Evolutionary conservation across 2,797 vertebrate species (phyloP).

Genomic region (Pseudochromis fuscus): DNA sequence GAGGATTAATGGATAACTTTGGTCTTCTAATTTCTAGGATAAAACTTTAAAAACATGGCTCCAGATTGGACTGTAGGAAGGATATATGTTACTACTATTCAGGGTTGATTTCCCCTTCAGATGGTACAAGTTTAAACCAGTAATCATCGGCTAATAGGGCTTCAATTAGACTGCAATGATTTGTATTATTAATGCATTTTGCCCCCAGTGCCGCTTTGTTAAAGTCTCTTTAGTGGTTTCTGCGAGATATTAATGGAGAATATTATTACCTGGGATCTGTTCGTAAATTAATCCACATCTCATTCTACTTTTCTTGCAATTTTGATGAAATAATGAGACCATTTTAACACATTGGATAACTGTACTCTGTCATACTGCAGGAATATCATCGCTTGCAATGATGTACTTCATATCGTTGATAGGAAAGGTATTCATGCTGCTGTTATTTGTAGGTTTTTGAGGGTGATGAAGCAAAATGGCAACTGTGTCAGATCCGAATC

Average conservation of each 20-base stretch:
- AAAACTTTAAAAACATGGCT: not conserved
- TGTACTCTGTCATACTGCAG: not conserved
- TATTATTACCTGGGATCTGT: conserved; percentile 8
- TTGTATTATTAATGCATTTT: conserved; percentile 59
- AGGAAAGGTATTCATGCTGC: not conserved
- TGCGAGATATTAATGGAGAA: conserved; percentile 12
- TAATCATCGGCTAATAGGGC: conserved; percentile 23
- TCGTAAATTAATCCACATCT: conserved; percentile 36
- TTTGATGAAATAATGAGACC: not conserved
- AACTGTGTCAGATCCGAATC: too few species aligned
- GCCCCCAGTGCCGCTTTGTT: conserved; percentile 26
- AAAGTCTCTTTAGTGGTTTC: conserved; percentile 35
- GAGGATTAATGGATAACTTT: conserved; percentile 28
- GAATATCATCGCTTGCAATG: too few species aligned
- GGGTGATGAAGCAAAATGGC: too few species aligned
- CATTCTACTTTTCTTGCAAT: not conserved
- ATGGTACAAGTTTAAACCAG: not conserved
- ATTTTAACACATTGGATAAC: not conserved
- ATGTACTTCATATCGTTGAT: too few species aligned
- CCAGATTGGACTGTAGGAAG: not conserved
- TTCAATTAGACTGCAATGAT: conserved; percentile 28
- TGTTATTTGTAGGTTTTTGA: too few species aligned
- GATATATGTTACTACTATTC: conserved; percentile 4
- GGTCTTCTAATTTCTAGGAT: conserved; percentile 2
- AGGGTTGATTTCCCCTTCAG: conserved; percentile 23